These are phyloP conservation scores for Hirtodrosophila cameraria DNA, from an alignment of 2,888 invertebrate species.

Conservation along the genomic window DNA sequence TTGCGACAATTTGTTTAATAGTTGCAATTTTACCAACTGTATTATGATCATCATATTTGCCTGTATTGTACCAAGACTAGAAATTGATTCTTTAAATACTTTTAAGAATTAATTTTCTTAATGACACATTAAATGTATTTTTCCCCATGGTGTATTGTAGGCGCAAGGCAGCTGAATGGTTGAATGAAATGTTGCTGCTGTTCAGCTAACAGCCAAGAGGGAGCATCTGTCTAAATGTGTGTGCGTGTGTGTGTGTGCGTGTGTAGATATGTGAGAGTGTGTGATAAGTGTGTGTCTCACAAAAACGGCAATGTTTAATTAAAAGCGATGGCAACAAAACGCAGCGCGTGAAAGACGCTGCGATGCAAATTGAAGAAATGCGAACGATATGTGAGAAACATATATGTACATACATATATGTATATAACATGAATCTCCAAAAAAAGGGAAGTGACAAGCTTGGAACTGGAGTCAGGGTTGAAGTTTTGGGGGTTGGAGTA, in stretches of 20 bases:
- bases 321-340: constrained; percentile 55
- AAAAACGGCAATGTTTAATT: constrained; percentile 58
- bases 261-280: constrained; percentile 16
- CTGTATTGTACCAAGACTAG: too few species aligned
- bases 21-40: too few species aligned
- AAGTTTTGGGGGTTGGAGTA: not conserved
- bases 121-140: not conserved
- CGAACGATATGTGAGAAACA: constrained; percentile 26
- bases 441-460: not conserved
- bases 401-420: too few species aligned
- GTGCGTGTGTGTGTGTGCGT: not conserved
- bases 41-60: too few species aligned
- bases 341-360: constrained; percentile 43
- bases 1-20: too few species aligned
- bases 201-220: constrained; percentile 25
- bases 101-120: not conserved
- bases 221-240: constrained; percentile 24
- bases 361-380: constrained; percentile 22
- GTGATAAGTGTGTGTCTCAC: constrained; percentile 31
- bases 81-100: too few species aligned
- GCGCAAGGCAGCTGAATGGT: constrained; percentile 23
- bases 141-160: not conserved
- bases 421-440: not conserved
- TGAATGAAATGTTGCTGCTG: constrained; percentile 27
- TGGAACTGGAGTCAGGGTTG: too few species aligned